Conservation (phyloP, 2,888 invertebrate genomes). For the Hirtodrosophila alboralis region DNA sequence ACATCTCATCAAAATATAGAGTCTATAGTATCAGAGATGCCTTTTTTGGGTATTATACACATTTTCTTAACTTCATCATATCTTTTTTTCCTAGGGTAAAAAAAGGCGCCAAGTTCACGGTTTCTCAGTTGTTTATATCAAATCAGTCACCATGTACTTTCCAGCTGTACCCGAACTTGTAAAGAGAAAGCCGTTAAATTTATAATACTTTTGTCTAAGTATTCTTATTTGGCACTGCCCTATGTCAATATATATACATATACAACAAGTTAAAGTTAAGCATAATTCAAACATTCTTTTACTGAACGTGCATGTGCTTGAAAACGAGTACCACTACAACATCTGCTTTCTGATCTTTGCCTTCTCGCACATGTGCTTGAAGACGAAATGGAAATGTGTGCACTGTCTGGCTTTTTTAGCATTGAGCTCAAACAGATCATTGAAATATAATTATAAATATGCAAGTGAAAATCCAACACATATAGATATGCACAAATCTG, state of each 20-base stretch:
- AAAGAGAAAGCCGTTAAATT: conserved; percentile 64
- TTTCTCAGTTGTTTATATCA: conserved; percentile 14
- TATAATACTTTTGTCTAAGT: conserved; percentile 25
- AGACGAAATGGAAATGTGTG: conserved; percentile 42
- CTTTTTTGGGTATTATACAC: too few relatives aligned
- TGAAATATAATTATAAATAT: conserved; percentile 39
- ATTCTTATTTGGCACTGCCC: conserved; percentile 48
- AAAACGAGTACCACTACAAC: conserved; percentile 51
- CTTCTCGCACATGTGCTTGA: conserved; percentile 65
- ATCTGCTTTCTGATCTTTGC: conserved; percentile 65
- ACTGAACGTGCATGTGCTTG: conserved; percentile 51
- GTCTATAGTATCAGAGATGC: too few relatives aligned
- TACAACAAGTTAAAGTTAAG: conserved; percentile 18
- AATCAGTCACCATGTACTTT: conserved; percentile 43
- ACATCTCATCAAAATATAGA: too few relatives aligned
- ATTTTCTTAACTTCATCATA: too few relatives aligned
- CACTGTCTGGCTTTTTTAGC: conserved; percentile 40
- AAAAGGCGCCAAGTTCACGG: too few relatives aligned
- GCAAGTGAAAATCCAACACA: conserved; percentile 44
- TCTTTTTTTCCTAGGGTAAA: too few relatives aligned
- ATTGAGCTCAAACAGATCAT: conserved; percentile 33
- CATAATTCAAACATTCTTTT: conserved; percentile 13
- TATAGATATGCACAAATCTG: conserved; percentile 1
- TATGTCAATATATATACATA: conserved; percentile 54
- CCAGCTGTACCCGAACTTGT: conserved; percentile 23